phyloP scores from a whole-genome alignment of 2,113 vertebrate genomes.

The Stegostoma tigrinum region DNA sequence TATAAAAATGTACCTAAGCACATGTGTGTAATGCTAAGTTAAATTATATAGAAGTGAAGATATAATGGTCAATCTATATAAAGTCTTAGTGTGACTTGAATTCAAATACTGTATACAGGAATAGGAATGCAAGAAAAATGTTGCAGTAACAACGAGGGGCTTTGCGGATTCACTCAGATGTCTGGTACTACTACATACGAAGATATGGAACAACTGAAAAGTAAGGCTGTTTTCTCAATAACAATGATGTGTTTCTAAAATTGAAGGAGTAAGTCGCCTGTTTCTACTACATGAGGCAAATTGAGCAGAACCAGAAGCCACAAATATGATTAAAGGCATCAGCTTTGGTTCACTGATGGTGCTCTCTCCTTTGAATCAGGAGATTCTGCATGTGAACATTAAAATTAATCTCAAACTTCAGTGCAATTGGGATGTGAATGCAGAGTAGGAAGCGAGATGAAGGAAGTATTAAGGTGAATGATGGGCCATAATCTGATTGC shows the following conservation, averaged over 20 bases:
- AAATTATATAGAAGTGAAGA: neutral
- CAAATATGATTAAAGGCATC: neutral
- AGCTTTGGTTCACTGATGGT: neutral
- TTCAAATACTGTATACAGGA: neutral
- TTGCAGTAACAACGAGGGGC: neutral
- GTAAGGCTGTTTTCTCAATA: neutral
- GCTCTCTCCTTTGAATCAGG: neutral
- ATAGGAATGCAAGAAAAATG: neutral
- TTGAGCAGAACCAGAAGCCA: neutral
- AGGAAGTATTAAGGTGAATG: no score
- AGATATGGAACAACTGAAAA: neutral
- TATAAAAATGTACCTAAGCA: neutral
- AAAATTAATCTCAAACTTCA: neutral
- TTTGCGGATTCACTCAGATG: neutral
- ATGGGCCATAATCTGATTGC: no score
- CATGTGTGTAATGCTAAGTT: neutral
- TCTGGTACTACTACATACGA: neutral
- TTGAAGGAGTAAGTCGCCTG: neutral
- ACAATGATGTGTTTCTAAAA: neutral
- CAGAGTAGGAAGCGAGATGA: no score
- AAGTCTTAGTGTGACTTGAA: neutral
- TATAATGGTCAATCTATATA: neutral
- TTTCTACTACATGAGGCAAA: neutral
- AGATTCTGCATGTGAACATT: neutral
- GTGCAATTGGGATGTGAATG: neutral